Base-by-base conservation (phyloP, 2,888 invertebrate genomes). In the Aspidiotus destructor region DNA sequence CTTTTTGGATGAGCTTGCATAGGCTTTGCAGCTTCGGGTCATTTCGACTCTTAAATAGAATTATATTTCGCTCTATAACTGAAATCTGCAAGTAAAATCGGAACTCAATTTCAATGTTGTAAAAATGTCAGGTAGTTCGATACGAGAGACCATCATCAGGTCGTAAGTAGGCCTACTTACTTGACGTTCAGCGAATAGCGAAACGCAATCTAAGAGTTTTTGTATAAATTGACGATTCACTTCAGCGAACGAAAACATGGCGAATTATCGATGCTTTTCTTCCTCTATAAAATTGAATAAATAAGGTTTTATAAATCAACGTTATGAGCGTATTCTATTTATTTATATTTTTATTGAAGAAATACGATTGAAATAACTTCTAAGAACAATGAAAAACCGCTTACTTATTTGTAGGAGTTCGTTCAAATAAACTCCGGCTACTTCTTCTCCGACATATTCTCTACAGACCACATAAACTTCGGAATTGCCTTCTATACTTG, bases 401-500 rank as follows among this genome's bases (percentile, higher is more conserved):
- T 53, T 55, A 71, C 70, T 55, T 40, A 67, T 72, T 13, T 61
- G 44, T 8, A 70, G 54, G 65, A 80, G 78, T 54, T 80, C 76
- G 75, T 62, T 79, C 81, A 74, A 79, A 78, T 52, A 69, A 1
- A 69, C 62, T 69, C 68, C 62, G 7, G 69, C 58, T 1, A 48
- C 28, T 28, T 68, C 57, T 44, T 61, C 40, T 13, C 71, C 69
- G 55, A 68, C 68, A 74, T 82, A 89, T 40, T 80, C 79, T 41
- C 85, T 76, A 74, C 89, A 90, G 41, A 96, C 80, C 0, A 93
- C 82, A 75, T 97, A 97, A 0, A 90, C 84, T 78, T 97, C 97
- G 0, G 96, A 96, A 78, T 97, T 97, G 8, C 96, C 96, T 75
- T 89, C 87, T 75, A 92, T 91, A 15, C 96, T 96, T 0, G 92